Base-by-base conservation (phyloP, 2,797 vertebrate species). In the Chelon labrosus region DNA sequence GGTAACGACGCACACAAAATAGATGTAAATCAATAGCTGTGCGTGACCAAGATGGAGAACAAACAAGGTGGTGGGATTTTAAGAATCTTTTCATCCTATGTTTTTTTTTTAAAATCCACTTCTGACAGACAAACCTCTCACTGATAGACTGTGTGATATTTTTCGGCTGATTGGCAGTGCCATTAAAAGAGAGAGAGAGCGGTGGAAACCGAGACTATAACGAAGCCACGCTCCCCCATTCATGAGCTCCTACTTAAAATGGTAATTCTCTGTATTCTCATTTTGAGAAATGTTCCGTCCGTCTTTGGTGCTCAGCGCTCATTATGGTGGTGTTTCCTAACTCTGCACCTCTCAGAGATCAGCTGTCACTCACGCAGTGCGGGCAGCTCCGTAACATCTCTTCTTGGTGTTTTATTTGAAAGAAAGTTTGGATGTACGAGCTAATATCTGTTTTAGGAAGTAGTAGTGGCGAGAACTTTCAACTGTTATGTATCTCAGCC, bases 361-460 rank as follows among this genome's bases (percentile, higher is more conserved):
- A 69, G 7, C 75, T 77, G 87, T 83, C 87, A 83, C 70, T 84
- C 79, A 75, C 17, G 63, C 65, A 56, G 61, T 49, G 65, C 65
- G 79, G 72, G 65, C 79, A 65, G 71, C 66, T 68, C 51, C 19
- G 8, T 20, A 54, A 59, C 57, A 59, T 39, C 35, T 65, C 19
- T 63, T 11, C 67, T 75, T 64, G 44, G 58, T 65, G 17, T 69
- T 54, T 60, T 59, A 63, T 35, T 17, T 44, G 22, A n/a, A 55
- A 52, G 11, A 50, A 5, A 31, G 31, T 31, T 31, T 31, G 31
- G 31, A 31, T 5, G 31, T 31, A 31, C 31, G 4, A 31, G 31
- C 31, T 31, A 31, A 31, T 31, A 31, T 31, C 31, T 31, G 31
- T 31, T 31, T 5, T 31, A 31, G 5, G 31, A 5, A 31, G 31